A percentile compares a stretch with the other conserved stretches of the same genome.
Evolutionary conservation across 2,113 vertebrate genomes (phyloP).

Genomic region (Petromus typicus): DNA sequence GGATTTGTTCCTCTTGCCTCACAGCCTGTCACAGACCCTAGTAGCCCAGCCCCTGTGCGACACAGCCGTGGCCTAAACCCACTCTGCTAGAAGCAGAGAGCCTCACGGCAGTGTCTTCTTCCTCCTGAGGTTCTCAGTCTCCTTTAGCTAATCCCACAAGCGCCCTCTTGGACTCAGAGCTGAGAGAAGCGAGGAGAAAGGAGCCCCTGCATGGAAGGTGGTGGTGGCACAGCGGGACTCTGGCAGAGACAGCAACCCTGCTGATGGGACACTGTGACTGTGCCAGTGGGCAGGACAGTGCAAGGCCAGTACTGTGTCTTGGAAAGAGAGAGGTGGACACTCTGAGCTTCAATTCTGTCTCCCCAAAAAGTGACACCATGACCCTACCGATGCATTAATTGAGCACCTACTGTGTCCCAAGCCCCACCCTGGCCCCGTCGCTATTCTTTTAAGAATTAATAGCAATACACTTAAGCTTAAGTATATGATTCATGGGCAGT

Average conservation of each 20-base stretch:
- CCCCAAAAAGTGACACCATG: neutral
- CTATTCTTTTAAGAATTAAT: fast-evolving
- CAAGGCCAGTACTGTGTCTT: neutral
- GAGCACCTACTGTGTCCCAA: neutral
- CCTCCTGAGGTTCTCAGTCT: neutral
- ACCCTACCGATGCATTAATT: neutral
- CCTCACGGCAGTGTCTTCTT: neutral
- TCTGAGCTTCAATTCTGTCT: neutral
- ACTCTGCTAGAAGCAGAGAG: neutral
- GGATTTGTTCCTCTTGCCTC: neutral
- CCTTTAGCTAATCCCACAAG: no score
- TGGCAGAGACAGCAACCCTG: neutral
- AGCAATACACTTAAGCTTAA: neutral
- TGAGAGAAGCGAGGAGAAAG: no score
- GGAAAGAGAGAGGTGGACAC: fast-evolving
- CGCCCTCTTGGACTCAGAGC: no score
- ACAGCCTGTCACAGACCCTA: no score
- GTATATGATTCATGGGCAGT: fast-evolving
- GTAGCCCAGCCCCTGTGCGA: no score
- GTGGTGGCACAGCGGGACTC: fast-evolving
- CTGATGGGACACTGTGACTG: fast-evolving
- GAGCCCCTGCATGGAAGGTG: no score
- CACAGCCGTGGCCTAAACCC: neutral
- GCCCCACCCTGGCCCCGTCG: fast-evolving
- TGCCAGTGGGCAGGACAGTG: fast-evolving